A percentile compares a stretch with the other conserved stretches of the same genome.
These are phyloP conservation scores for Microplitis mediator DNA, from an alignment of 1,140 invertebrate species.

Conservation along the genomic window DNA sequence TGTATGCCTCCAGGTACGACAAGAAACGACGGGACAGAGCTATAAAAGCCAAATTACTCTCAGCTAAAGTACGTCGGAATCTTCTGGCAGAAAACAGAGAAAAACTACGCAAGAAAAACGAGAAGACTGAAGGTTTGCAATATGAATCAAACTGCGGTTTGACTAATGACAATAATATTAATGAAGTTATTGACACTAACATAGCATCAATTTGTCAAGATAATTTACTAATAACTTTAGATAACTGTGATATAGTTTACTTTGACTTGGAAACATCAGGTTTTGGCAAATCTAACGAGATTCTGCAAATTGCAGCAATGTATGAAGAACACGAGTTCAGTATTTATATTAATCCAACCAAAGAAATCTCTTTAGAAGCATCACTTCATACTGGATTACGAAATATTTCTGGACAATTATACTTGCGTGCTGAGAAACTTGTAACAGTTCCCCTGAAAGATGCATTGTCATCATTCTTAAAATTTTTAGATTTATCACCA, in stretches of 20 bases:
- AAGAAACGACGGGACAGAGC: slow-evolving; percentile 1
- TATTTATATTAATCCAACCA: slow-evolving; percentile 26
- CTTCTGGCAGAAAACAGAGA: background rate
- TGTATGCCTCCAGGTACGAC: slow-evolving; percentile 1
- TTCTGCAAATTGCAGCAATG: slow-evolving; percentile 34
- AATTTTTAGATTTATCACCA: background rate
- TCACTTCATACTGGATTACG: slow-evolving; percentile 20
- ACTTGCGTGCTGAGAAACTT: slow-evolving; percentile 10
- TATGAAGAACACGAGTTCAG: slow-evolving; percentile 14
- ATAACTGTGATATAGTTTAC: slow-evolving; percentile 15
- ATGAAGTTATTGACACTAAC: background rate
- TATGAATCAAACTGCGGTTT: slow-evolving; percentile 12
- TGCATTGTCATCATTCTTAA: slow-evolving; percentile 1
- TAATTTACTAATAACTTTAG: background rate
- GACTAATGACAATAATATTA: slow-evolving; percentile 4
- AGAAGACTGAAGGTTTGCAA: background rate
- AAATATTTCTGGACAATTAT: slow-evolving; percentile 24
- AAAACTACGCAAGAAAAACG: slow-evolving; percentile 18
- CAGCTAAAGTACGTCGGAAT: slow-evolving; percentile 13
- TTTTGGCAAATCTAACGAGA: slow-evolving; percentile 19
- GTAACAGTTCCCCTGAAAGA: background rate
- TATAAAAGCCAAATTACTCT: slow-evolving; percentile 7
- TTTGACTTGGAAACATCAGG: slow-evolving; percentile 35
- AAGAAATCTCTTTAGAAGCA: slow-evolving; percentile 18
- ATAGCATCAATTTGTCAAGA: background rate